phyloP scores from a whole-genome alignment of 2,888 invertebrate species.

The Helicoverpa assulta region DNA sequence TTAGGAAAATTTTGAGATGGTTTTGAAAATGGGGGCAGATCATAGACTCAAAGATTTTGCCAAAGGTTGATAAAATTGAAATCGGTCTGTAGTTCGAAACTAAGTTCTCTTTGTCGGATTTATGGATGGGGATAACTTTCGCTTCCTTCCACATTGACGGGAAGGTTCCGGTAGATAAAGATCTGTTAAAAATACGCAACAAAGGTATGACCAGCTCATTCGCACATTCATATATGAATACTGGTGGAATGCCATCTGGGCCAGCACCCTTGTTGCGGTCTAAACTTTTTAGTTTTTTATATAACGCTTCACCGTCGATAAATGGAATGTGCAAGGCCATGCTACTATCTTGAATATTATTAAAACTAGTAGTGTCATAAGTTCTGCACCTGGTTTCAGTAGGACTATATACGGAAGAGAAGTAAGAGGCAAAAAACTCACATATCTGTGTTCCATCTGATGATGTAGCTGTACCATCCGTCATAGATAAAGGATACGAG shows the following conservation, averaged over 20 bases:
- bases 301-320: background rate
- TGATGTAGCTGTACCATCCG: background rate
- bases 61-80: background rate
- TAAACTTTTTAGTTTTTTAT: background rate
- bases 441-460: slow-evolving; percentile 8
- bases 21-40: slow-evolving; percentile 7
- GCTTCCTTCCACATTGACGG: slow-evolving; percentile 3
- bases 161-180: background rate
- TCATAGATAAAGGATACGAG: slow-evolving; percentile 1
- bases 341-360: no score
- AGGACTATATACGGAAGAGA: no score
- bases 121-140: slow-evolving; percentile 1
- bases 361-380: no score
- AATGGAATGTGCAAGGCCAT: no score
- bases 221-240: slow-evolving; percentile 4
- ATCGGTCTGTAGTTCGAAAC: slow-evolving; percentile 11
- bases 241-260: slow-evolving; percentile 12
- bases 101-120: slow-evolving; percentile 5
- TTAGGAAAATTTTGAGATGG: slow-evolving; percentile 6
- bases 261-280: slow-evolving; percentile 12
- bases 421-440: slow-evolving; percentile 3
- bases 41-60: slow-evolving; percentile 1
- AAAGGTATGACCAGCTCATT: background rate
- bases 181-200: background rate
- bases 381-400: no score